These are phyloP conservation scores for Nysson spinosus DNA, from an alignment of 2,888 invertebrate genomes.

Conservation along the genomic window DNA sequence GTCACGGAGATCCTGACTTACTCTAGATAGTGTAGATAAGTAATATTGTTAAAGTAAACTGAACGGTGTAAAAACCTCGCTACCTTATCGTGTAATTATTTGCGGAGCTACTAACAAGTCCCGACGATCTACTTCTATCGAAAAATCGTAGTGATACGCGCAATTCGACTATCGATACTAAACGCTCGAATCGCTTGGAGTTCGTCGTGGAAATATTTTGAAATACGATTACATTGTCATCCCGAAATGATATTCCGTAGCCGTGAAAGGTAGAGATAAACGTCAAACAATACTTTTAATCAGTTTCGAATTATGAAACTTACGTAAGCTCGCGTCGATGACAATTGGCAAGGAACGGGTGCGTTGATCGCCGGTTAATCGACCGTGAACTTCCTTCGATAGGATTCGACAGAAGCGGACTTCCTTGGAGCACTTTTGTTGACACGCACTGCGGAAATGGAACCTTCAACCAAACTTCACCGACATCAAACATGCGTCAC, in stretches of 20 bases:
- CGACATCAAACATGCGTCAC: conserved; percentile 21
- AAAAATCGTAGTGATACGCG: neutral
- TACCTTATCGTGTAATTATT: neutral
- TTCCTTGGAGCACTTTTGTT: conserved; percentile 22
- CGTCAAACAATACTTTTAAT: neutral
- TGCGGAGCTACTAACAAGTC: no score
- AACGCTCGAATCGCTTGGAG: neutral
- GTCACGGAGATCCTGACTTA: no score
- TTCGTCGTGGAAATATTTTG: neutral
- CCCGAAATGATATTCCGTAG: neutral
- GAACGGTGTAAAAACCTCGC: no score
- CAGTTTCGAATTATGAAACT: conserved; percentile 19
- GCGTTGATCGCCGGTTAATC: neutral
- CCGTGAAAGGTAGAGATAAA: no score
- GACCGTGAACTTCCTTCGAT: neutral
- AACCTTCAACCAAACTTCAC: conserved; percentile 4
- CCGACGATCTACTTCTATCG: no score
- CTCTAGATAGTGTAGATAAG: no score
- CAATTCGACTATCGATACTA: conserved; percentile 17
- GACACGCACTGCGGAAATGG: conserved; percentile 1
- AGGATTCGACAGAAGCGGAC: no score
- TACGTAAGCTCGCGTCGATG: conserved; percentile 42
- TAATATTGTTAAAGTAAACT: no score
- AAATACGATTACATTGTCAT: neutral
- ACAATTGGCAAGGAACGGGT: conserved; percentile 6